These are phyloP conservation scores for Scomberomorus guttatus DNA, from an alignment of 2,797 vertebrate species.

Conservation along the genomic window DNA sequence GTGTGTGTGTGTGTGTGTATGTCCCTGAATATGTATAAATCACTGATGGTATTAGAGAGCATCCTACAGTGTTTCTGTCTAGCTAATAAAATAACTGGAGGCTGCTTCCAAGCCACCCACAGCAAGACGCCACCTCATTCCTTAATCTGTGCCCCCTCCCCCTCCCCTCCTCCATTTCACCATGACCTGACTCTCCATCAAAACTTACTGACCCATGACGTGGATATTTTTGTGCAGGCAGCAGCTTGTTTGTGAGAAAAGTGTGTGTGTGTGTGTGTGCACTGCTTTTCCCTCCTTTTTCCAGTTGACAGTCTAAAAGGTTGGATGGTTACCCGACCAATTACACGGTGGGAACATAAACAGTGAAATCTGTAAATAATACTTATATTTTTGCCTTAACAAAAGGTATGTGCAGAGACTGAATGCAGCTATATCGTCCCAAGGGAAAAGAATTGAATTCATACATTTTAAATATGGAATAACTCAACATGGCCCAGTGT, in stretches of 20 bases:
- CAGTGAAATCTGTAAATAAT: not conserved
- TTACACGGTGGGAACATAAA: not conserved
- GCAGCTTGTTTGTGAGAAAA: conserved; percentile 8
- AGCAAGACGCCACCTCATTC: conserved; percentile 52
- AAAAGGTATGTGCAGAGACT: not conserved
- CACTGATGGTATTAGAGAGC: conserved; percentile 61
- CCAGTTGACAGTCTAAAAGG: not conserved
- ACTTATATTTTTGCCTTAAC: not conserved
- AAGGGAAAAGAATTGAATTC: not conserved
- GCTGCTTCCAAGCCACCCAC: conserved; percentile 53
- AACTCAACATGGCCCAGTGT: not conserved
- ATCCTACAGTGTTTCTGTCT: conserved; percentile 67
- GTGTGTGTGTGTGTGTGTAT: conserved; percentile 14
- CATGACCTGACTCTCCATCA: conserved; percentile 58
- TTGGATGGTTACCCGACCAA: not conserved
- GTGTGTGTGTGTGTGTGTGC: not conserved
- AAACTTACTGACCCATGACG: conserved; percentile 55
- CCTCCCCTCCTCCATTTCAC: conserved; percentile 35
- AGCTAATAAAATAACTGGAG: conserved; percentile 75
- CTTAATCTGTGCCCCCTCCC: conserved; percentile 47
- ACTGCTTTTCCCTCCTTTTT: not conserved
- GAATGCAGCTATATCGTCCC: not conserved
- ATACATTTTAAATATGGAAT: not conserved
- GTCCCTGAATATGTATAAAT: conserved; percentile 49
- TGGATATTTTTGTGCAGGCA: conserved; percentile 26